These are phyloP conservation scores for Poeciliopsis prolifica DNA, from an alignment of 2,113 vertebrate species.

Conservation along the genomic window DNA sequence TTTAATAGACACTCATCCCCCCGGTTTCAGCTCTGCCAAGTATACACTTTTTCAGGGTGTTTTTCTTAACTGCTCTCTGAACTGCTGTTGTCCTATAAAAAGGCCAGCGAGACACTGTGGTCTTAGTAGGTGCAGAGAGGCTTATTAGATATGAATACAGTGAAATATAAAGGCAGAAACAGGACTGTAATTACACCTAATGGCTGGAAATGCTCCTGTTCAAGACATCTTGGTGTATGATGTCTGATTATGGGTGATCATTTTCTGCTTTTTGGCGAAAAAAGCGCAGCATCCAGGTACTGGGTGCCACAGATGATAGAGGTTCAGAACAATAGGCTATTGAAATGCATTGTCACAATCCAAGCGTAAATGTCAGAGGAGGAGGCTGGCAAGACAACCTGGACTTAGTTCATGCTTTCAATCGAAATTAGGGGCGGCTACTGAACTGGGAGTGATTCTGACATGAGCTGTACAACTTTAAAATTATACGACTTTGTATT, in stretches of 20 bases:
- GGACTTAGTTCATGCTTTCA: slow-evolving; percentile 43
- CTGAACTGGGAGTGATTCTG: slow-evolving; percentile 18
- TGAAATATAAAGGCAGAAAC: slow-evolving; percentile 68
- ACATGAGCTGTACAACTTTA: not conserved
- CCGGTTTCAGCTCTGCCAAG: slow-evolving; percentile 34
- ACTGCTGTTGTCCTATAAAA: slow-evolving; percentile 47
- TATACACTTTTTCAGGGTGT: slow-evolving; percentile 50
- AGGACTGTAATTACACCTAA: slow-evolving; percentile 78
- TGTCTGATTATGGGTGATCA: slow-evolving; percentile 80
- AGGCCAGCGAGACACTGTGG: slow-evolving; percentile 38
- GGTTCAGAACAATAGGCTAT: slow-evolving; percentile 78
- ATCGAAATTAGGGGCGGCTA: slow-evolving; percentile 39
- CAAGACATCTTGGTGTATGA: slow-evolving; percentile 72
- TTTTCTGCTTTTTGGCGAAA: slow-evolving; percentile 71
- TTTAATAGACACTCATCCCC: slow-evolving; percentile 49
- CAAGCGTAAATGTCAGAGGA: slow-evolving; percentile 69
- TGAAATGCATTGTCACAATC: slow-evolving; percentile 76
- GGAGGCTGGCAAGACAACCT: slow-evolving; percentile 51
- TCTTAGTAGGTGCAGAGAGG: slow-evolving; percentile 50
- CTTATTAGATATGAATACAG: slow-evolving; percentile 73
- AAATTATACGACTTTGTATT: too few relatives aligned
- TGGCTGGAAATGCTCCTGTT: slow-evolving; percentile 76
- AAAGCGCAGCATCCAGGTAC: slow-evolving; percentile 64
- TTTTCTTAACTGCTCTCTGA: slow-evolving; percentile 61
- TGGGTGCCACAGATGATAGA: slow-evolving; percentile 73